Base-by-base conservation (phyloP, 2,888 invertebrate genomes). In the Eupithecia insigniata region DNA sequence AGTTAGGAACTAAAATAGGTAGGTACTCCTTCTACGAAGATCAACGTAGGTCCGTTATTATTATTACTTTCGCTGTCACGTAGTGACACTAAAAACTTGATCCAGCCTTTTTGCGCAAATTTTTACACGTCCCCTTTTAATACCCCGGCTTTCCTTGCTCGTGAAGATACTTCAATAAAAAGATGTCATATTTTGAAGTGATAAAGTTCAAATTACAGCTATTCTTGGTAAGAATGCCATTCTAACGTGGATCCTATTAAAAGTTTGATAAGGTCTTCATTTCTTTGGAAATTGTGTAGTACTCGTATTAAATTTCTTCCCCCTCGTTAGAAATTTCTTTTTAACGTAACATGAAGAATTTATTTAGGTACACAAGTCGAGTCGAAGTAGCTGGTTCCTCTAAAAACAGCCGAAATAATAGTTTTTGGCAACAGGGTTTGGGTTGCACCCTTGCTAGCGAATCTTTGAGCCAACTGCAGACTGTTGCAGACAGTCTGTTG, bases 151-250 rank as follows among this genome's bases (percentile, higher is more conserved):
- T 64, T 39, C 34, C 64, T 64, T 60, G 60, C 18, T 30, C 60
- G 28, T 60, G 22, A 22, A 39, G 36, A 64, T n/a, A 12, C 64
- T 64, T n/a, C 64, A 64, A 64, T 39, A 64, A 64, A 64, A 64
- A 22, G n/a, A 36, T 64, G 64, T 36, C 36, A 64, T 64, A 64
- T 22, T 64, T 36, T 34, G 36, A 64, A 36, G 39, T 28, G 61
- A 68, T 61, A 60, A 26, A 36, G 68, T 28, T 32, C n/a, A 64
- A 64, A 36, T 64, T 64, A 36, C 62, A 62, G 34, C 22, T 36
- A 36, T 36, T 64, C 61, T 61, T 62, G 18, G 8, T 62, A 34
- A 62, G n/a, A 61, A 62, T 62, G 34, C 34, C 32, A 34, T 62
- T 34, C 10, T 12, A 62, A 32, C 10, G 61, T 62, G 32, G n/a